Evolutionary conservation across 2,888 invertebrate species (phyloP).

Genomic region (Chalcis sispes): DNA sequence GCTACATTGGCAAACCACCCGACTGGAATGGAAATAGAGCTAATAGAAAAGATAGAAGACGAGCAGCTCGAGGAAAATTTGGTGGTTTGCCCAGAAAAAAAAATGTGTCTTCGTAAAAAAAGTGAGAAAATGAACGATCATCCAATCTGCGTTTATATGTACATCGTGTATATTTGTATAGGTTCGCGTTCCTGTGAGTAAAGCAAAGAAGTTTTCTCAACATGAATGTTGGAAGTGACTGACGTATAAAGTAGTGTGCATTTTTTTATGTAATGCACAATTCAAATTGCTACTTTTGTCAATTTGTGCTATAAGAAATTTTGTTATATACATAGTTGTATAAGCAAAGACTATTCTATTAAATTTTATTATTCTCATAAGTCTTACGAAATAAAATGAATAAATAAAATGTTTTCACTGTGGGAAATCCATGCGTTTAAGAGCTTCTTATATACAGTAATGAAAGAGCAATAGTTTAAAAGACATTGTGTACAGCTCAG

Average conservation of each 20-base stretch:
- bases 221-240: background rate
- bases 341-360: constrained; percentile 37
- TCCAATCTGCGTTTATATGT: constrained; percentile 24
- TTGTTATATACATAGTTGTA: constrained; percentile 39
- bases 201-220: constrained; percentile 18
- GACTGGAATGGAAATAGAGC: constrained; percentile 68
- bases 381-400: constrained; percentile 34
- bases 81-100: constrained; percentile 50
- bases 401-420: constrained; percentile 41
- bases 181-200: constrained; percentile 10
- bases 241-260: constrained; percentile 12
- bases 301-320: constrained; percentile 32
- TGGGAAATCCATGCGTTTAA: constrained; percentile 14
- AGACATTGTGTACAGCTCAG: constrained; percentile 42
- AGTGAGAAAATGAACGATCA: background rate
- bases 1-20: constrained; percentile 64
- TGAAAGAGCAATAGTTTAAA: constrained; percentile 30
- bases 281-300: constrained; percentile 21
- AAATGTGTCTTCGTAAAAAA: constrained; percentile 39
- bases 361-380: constrained; percentile 47
- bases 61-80: constrained; percentile 51
- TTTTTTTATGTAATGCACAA: constrained; percentile 34
- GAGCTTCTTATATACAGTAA: constrained; percentile 38
- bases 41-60: constrained; percentile 52
- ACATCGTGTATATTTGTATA: constrained; percentile 51